These are phyloP conservation scores for Eospalax fontanierii DNA, from an alignment of 2,797 vertebrate species.

Conservation along the genomic window DNA sequence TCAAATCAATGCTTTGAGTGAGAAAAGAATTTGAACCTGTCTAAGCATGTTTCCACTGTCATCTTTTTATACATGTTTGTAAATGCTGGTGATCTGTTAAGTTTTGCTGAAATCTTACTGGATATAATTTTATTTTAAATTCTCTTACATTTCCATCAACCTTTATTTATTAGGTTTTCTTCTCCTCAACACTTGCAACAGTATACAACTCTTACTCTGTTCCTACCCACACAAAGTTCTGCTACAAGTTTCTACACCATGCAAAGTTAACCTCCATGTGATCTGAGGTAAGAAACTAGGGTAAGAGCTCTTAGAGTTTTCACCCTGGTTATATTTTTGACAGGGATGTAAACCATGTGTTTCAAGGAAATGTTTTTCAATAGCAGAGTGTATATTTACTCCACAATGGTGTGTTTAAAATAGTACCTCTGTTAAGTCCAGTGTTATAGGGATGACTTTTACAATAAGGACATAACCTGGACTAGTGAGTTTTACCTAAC, in stretches of 20 bases:
- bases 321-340: slow-evolving; percentile 16
- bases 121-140: slow-evolving; percentile 9
- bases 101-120: background rate
- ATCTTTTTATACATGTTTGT: background rate
- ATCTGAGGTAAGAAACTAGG: slow-evolving; percentile 65
- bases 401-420: slow-evolving; percentile 35
- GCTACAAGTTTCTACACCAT: slow-evolving; percentile 59
- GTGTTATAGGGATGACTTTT: too few relatives aligned
- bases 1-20: background rate
- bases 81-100: background rate
- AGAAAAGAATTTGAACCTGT: slow-evolving; percentile 5
- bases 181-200: background rate
- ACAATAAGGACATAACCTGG: too few relatives aligned
- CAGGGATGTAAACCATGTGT: slow-evolving; percentile 68
- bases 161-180: background rate
- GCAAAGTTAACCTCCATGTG: slow-evolving; percentile 46
- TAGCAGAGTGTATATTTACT: slow-evolving; percentile 56
- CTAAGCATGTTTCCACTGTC: background rate
- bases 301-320: slow-evolving; percentile 70
- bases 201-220: slow-evolving; percentile 40
- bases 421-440: background rate
- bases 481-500: too few relatives aligned
- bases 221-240: slow-evolving; percentile 43
- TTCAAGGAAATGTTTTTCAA: slow-evolving; percentile 80
- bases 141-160: background rate